Evolutionary conservation across 2,888 invertebrate species (phyloP).

Genomic region (Stenodema calcarata): DNA sequence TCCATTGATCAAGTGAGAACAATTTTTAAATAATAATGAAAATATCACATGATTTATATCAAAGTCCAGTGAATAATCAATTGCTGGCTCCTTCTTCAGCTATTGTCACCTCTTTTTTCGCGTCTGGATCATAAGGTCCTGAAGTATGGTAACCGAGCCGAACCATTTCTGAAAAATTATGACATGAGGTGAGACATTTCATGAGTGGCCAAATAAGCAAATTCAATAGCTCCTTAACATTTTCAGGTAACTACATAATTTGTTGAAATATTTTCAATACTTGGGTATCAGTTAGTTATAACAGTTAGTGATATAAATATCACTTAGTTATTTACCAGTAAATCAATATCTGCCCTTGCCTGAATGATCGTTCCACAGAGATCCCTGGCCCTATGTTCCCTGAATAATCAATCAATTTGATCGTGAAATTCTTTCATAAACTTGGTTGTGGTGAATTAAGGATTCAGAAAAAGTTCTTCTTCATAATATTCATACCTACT

Average conservation of each 20-base stretch:
- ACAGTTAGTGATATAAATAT: not conserved
- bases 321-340: no score
- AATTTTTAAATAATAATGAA: not conserved
- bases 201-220: not conserved
- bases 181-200: not conserved
- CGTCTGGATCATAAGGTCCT: slow-evolving; percentile 10
- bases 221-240: not conserved
- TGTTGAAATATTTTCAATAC: no score
- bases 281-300: not conserved
- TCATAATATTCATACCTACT: no score
- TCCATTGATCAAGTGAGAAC: not conserved
- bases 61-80: not conserved
- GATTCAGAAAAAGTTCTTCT: no score
- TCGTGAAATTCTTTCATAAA: no score
- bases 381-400: no score
- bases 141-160: slow-evolving; percentile 45
- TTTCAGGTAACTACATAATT: not conserved
- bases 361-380: no score
- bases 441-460: no score
- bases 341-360: no score
- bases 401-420: no score
- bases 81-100: not conserved
- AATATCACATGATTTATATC: not conserved
- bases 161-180: slow-evolving; percentile 48
- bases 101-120: not conserved